Conservation (phyloP, 2,888 invertebrate species). For the Brachynemurus nebulosus region DNA sequence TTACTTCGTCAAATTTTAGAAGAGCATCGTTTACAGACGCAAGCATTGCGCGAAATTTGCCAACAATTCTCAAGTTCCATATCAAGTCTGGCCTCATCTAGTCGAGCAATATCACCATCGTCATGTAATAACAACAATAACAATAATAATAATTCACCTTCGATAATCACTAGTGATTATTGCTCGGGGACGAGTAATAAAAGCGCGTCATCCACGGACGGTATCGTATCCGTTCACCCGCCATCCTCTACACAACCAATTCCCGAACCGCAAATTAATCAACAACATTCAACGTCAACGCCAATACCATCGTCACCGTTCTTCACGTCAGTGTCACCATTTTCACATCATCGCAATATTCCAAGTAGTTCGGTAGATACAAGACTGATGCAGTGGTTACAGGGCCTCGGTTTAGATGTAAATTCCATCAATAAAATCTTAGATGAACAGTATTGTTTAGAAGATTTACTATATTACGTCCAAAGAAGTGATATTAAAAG, state of each 20-base stretch:
- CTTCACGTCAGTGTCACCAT: constrained; percentile 13
- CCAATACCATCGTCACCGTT: constrained; percentile 7
- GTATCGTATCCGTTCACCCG: not conserved
- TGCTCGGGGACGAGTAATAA: not conserved
- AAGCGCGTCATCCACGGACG: not conserved
- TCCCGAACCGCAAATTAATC: not conserved
- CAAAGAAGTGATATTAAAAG: constrained; percentile 70
- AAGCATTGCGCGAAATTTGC: constrained; percentile 37
- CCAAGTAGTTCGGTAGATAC: constrained; percentile 33
- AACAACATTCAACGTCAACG: not conserved
- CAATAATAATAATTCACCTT: not conserved
- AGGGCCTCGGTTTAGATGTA: constrained; percentile 51
- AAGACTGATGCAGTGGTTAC: constrained; percentile 57
- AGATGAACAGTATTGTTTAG: constrained; percentile 61
- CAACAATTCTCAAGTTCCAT: constrained; percentile 23
- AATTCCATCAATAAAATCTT: constrained; percentile 51
- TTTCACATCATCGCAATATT: constrained; percentile 18
- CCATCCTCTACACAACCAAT: not conserved
- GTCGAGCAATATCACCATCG: constrained; percentile 10
- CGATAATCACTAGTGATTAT: not conserved
- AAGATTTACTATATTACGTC: constrained; percentile 65
- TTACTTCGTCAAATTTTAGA: constrained; percentile 54
- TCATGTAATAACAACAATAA: constrained; percentile 7
- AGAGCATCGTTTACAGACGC: constrained; percentile 50
- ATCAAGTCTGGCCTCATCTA: constrained; percentile 8